Percentiles rank a stretch among this genome's conserved stretches.
Evolutionary conservation across 2,888 invertebrate species (phyloP).

Genomic region (Drosophila seclusa): DNA sequence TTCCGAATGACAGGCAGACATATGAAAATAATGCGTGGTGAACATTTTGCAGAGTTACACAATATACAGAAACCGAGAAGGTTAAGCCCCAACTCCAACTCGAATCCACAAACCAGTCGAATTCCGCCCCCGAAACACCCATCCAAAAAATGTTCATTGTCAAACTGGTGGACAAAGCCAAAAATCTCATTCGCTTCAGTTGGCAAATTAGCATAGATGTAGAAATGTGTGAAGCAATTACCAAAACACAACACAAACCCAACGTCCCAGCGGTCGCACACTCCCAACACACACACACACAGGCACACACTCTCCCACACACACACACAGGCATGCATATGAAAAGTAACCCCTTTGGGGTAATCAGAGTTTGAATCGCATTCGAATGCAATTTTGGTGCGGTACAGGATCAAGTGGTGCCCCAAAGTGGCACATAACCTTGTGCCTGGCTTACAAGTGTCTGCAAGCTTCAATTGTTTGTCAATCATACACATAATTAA

Average conservation of each 20-base stretch:
- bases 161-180: slow-evolving; percentile 40
- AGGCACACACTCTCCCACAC: neutral
- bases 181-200: slow-evolving; percentile 51
- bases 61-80: slow-evolving; percentile 24
- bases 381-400: slow-evolving; percentile 28
- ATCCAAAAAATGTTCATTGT: slow-evolving; percentile 26
- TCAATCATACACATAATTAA: slow-evolving; percentile 53
- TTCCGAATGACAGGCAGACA: slow-evolving; percentile 59
- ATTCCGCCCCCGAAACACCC: neutral
- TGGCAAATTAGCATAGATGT: slow-evolving; percentile 71
- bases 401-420: slow-evolving; percentile 7
- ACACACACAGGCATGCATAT: neutral
- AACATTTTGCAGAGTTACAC: slow-evolving; percentile 58
- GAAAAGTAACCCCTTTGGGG: slow-evolving; percentile 32
- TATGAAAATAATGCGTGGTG: slow-evolving; percentile 75
- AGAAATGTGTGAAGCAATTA: slow-evolving; percentile 67
- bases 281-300: slow-evolving; percentile 2
- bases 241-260: slow-evolving; percentile 37
- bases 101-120: neutral
- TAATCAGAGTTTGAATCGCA: slow-evolving; percentile 42
- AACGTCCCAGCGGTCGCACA: neutral
- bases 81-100: neutral
- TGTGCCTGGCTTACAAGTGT: slow-evolving; percentile 20
- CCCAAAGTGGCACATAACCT: slow-evolving; percentile 25
- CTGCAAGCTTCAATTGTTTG: slow-evolving; percentile 56